Percentiles rank a stretch among this genome's conserved stretches.
These are phyloP conservation scores for Umimayanthus chanpuru DNA, from an alignment of 92 coral and sea anemone species.

Conservation along the genomic window DNA sequence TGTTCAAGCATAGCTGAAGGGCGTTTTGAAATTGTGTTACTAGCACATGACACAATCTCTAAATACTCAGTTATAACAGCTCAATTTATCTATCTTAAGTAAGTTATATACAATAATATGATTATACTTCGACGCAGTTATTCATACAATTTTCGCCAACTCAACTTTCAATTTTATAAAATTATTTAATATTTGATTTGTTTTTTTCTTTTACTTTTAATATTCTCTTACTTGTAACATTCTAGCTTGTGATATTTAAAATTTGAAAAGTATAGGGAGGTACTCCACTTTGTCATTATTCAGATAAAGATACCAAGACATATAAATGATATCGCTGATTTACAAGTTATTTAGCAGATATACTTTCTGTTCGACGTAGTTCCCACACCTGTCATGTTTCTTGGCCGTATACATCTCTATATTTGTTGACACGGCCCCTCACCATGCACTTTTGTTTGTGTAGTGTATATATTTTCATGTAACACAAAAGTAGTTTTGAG, in stretches of 20 bases:
- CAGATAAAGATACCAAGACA: too few relatives aligned
- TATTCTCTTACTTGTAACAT: background rate
- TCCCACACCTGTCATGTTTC: background rate
- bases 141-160: background rate
- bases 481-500: background rate
- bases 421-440: background rate
- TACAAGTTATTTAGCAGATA: background rate
- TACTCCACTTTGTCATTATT: too few relatives aligned
- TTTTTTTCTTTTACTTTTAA: too few relatives aligned
- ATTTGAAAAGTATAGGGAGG: too few relatives aligned
- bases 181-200: too few relatives aligned
- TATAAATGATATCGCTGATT: background rate
- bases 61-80: background rate
- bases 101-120: background rate
- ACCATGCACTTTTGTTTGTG: background rate
- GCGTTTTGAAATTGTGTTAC: background rate
- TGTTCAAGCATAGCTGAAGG: background rate
- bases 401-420: too few relatives aligned
- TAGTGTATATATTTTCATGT: too few relatives aligned
- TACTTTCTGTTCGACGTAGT: background rate
- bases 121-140: background rate
- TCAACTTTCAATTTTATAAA: too few relatives aligned
- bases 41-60: background rate
- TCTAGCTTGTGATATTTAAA: background rate
- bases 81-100: background rate